Evolutionary conservation across 2,888 invertebrate species (phyloP).

Genomic region (Herminia tarsipennalis): DNA sequence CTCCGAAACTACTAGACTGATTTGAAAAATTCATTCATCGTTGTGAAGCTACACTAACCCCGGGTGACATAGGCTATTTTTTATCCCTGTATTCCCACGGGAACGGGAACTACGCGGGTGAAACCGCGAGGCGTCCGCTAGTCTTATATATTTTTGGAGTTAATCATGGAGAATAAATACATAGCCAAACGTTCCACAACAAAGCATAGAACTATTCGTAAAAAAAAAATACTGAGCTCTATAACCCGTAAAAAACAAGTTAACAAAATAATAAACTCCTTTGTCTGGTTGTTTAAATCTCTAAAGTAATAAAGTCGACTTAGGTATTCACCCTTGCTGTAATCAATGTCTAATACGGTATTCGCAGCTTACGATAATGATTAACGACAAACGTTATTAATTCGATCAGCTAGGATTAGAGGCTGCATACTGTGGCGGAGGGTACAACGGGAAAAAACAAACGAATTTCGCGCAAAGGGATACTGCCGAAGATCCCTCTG

Average conservation of each 20-base stretch:
- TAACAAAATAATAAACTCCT: constrained; percentile 46
- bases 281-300: constrained; percentile 56
- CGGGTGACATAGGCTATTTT: too few species aligned
- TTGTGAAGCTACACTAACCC: too few species aligned
- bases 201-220: too few species aligned
- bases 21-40: too few species aligned
- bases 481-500: constrained; percentile 54
- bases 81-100: too few species aligned
- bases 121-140: too few species aligned
- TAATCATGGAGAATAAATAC: too few species aligned
- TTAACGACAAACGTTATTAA: constrained; percentile 84
- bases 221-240: too few species aligned
- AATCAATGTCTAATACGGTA: constrained; percentile 82
- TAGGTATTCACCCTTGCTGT: constrained; percentile 75
- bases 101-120: too few species aligned
- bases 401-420: constrained; percentile 81
- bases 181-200: too few species aligned
- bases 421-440: constrained; percentile 61
- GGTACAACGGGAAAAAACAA: constrained; percentile 79
- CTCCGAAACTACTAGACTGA: too few species aligned
- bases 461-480: constrained; percentile 73
- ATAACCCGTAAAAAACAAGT: constrained; percentile 18
- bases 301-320: constrained; percentile 68
- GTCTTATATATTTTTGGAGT: too few species aligned
- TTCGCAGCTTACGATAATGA: constrained; percentile 83